These are phyloP conservation scores for Clusia tigrina DNA, from an alignment of 2,888 invertebrate genomes.

Conservation along the genomic window DNA sequence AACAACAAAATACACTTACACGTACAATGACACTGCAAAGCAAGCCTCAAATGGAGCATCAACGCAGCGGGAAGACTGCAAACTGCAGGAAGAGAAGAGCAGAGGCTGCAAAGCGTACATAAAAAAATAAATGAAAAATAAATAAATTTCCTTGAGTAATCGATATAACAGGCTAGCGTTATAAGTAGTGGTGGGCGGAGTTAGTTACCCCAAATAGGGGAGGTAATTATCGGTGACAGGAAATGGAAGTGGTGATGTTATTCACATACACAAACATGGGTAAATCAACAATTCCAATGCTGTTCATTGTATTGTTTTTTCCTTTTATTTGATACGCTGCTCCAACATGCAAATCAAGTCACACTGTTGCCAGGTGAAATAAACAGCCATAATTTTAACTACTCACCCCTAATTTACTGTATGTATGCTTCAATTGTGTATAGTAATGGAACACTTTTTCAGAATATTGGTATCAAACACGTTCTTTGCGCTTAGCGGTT, in stretches of 20 bases:
- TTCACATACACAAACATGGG: neutral
- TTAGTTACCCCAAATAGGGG: neutral
- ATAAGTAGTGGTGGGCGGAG: neutral
- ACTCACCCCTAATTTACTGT: too few species aligned
- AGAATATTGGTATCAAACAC: too few species aligned
- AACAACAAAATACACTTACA: neutral
- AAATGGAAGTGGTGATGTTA: neutral
- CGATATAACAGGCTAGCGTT: neutral
- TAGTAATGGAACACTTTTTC: too few species aligned
- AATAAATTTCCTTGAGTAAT: neutral
- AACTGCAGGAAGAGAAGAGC: neutral
- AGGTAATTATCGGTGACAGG: neutral
- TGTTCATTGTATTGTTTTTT: neutral
- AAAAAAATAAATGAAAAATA: neutral
- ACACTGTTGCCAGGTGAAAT: neutral
- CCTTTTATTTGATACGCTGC: neutral
- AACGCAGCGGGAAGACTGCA: neutral
- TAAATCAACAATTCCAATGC: neutral
- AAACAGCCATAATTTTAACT: too few species aligned
- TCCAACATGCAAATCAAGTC: neutral
- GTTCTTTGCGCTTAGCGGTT: too few species aligned
- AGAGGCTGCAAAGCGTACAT: neutral
- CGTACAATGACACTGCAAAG: neutral
- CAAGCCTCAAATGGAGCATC: too few species aligned
- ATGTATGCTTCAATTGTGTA: too few species aligned